Conservation (phyloP, 2,797 vertebrate species). For the Epinephelus coioides region DNA sequence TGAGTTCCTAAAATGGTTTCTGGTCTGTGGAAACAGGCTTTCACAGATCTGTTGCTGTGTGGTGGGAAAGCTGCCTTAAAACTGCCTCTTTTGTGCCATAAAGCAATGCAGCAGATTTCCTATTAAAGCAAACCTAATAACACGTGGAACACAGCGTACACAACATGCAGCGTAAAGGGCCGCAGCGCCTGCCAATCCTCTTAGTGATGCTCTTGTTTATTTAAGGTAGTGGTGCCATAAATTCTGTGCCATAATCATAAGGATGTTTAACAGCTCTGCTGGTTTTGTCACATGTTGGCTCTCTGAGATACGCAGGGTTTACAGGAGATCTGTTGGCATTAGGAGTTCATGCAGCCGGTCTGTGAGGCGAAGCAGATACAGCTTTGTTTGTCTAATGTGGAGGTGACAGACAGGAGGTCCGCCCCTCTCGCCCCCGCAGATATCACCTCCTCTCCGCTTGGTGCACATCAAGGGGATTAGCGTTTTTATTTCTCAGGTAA, state of each 20-base stretch:
- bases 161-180: neutral
- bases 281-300: constrained; percentile 15
- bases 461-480: constrained; percentile 73
- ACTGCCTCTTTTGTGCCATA: neutral
- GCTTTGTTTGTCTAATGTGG: constrained; percentile 67
- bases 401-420: constrained; percentile 77
- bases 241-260: constrained; percentile 44
- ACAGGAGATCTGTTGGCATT: constrained; percentile 30
- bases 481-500: constrained; percentile 68
- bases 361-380: constrained; percentile 31
- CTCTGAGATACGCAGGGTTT: constrained; percentile 22
- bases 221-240: constrained; percentile 19
- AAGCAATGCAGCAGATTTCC: constrained; percentile 14
- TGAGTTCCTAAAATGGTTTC: neutral
- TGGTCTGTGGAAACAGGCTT: neutral
- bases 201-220: constrained; percentile 47
- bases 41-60: neutral
- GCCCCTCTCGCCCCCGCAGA: constrained; percentile 65
- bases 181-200: constrained; percentile 46
- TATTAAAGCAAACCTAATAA: constrained; percentile 13
- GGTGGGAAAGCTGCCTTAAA: neutral
- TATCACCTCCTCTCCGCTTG: constrained; percentile 65
- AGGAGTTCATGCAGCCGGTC: constrained; percentile 23
- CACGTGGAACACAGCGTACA: constrained; percentile 7
- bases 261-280: constrained; percentile 39